phyloP scores from a whole-genome alignment of 2,797 vertebrate genomes.

The Yasuhikotakia modesta region DNA sequence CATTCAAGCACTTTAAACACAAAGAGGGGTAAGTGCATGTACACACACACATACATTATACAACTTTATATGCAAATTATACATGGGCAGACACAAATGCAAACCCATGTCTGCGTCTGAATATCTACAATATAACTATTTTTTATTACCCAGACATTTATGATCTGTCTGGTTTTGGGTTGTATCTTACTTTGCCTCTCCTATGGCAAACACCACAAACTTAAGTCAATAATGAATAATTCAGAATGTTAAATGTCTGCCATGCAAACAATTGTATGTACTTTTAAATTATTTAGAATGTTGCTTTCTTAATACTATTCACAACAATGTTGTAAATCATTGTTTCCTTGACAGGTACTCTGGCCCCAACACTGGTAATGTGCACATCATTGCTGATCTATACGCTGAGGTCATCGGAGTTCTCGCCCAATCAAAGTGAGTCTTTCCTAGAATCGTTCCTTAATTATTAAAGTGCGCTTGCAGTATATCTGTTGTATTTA shows the following conservation, averaged over 20 bases:
- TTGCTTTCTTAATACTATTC: background rate
- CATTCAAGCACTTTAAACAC: slow-evolving; percentile 99
- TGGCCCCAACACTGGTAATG: slow-evolving; percentile 98
- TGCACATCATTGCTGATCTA: slow-evolving; percentile 98
- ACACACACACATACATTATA: slow-evolving; percentile 6
- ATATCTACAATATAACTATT: background rate
- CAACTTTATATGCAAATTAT: slow-evolving; percentile 22
- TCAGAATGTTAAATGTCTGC: too few relatives aligned
- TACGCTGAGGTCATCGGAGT: slow-evolving; percentile 98
- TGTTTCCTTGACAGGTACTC: slow-evolving; percentile 83
- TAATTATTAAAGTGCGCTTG: background rate
- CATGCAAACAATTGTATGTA: background rate
- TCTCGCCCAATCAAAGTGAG: slow-evolving; percentile 97
- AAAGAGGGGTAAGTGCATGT: slow-evolving; percentile 97
- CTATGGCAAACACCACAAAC: background rate
- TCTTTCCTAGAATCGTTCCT: background rate
- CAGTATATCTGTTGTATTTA: too few relatives aligned
- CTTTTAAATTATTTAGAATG: background rate
- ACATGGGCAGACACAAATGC: slow-evolving; percentile 1
- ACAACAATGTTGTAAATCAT: background rate
- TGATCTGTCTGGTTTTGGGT: background rate
- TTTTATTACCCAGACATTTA: background rate
- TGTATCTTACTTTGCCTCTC: background rate
- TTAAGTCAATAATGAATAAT: background rate
- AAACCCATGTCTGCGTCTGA: background rate